Base-by-base conservation (phyloP, 2,888 invertebrate species). In the Drosophila robusta region DNA sequence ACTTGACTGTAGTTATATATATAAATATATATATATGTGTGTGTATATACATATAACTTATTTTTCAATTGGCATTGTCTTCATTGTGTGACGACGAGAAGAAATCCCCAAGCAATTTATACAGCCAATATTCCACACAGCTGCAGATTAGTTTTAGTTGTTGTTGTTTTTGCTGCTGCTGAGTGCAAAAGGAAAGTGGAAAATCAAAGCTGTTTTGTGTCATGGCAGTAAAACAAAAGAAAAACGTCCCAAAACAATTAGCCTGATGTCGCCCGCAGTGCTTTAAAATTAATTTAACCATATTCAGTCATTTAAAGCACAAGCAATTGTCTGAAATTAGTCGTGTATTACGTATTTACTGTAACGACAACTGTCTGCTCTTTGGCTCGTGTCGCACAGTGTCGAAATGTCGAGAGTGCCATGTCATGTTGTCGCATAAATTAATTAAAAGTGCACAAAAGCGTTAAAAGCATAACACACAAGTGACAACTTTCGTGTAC, bases 31-130 rank as follows among this genome's bases (percentile, higher is more conserved):
- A 45, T 14, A 26, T 38, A 24, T 46, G 16, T 38, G 4, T 16
- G 9, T 22, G 9, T 26, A 9, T 41, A n/a, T 42, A 22, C 32
- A 34, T 16, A 68, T 69, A 51, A 74, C 50, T 58, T 61, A 52
- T 50, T 72, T 75, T 74, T 77, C 78, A 75, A 68, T 80, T 71
- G 75, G 54, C 60, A 70, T 73, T 70, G 60, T 73, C 47, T 70
- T 66, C 54, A 51, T 65, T 80, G 71, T 78, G 71, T 75, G 70
- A 68, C 64, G 64, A 63, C 49, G 71, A 70, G 36, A 72, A 56
- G 69, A 79, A 75, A 72, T 79, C 79, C 79, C 79, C 58, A 79
- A 79, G 71, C 79, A 79, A 79, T 79, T 80, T 79, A 78, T 72
- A 71, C 51, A 76, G 62, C 76, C 78, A 79, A 78, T 79, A 77